Percentiles rank a stretch among this genome's conserved stretches.
Conservation (phyloP, 64 coral and sea anemone genomes). For the Montipora foliosa region DNA sequence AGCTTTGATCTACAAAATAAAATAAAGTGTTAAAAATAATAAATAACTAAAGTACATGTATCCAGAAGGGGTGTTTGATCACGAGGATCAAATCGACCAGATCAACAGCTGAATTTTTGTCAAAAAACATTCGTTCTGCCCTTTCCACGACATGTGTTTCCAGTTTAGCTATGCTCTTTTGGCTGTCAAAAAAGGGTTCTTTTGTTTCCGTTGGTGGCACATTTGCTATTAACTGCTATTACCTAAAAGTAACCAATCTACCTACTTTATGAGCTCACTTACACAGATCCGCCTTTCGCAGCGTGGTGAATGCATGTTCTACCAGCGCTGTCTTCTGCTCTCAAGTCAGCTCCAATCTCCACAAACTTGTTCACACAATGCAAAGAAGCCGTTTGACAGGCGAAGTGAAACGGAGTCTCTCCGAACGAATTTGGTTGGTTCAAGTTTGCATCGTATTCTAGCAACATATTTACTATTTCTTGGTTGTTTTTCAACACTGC, state of each 20-base stretch:
- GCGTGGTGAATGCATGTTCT: constrained; percentile 86
- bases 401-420: constrained; percentile 84
- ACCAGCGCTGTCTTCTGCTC: constrained; percentile 72
- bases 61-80: too few relatives aligned
- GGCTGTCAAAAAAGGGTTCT: too few relatives aligned
- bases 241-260: too few relatives aligned
- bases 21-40: not conserved
- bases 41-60: too few relatives aligned
- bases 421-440: constrained; percentile 77
- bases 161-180: too few relatives aligned
- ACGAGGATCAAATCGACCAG: too few relatives aligned
- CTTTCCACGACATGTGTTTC: too few relatives aligned
- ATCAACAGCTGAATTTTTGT: too few relatives aligned
- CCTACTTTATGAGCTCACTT: constrained; percentile 31
- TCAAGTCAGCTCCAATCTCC: constrained; percentile 80
- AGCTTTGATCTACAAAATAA: constrained; percentile 63
- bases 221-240: too few relatives aligned
- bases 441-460: constrained; percentile 74
- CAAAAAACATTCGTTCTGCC: too few relatives aligned
- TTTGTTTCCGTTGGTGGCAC: too few relatives aligned
- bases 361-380: constrained; percentile 65
- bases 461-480: constrained; percentile 70
- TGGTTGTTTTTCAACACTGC: constrained; percentile 77
- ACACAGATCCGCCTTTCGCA: constrained; percentile 94
- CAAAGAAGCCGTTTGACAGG: constrained; percentile 79